Evolutionary conservation across 2,888 invertebrate species (phyloP), one percentile per base, ranked within the genome.

Genomic region (Trimorus sp.): DNA sequence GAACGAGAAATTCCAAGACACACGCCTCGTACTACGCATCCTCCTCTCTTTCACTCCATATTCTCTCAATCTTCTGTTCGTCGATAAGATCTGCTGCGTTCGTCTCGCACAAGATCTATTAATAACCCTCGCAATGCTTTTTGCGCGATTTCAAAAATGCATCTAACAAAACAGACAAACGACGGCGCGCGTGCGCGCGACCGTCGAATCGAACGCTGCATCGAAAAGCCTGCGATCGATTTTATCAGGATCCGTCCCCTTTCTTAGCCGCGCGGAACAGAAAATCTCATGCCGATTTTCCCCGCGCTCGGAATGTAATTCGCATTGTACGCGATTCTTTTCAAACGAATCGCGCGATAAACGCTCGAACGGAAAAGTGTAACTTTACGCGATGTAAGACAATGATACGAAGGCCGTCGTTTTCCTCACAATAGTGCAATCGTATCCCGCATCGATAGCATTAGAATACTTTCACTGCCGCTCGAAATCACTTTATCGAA

Each of bases 71-170:
- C 83, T 79, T 78, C 82, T 79, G 76, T 82, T 75, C 76, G 84
- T 77, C 84, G 86, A 86, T 86, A 85, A 83, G 79, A 87, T 85
- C 84, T 77, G 75, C 79, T 51, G 59, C 74, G 15, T 71, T 62
- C 80, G 71, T 76, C 78, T 73, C 76, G 81, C 70, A 14, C 79
- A 60, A 56, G 74, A 82, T 83, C 84, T 86, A 87, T 87, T 87
- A 87, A 86, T 86, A 87, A 76, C 66, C 5, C 37, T 42, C 65
- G 59, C 68, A 70, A 77, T 69, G 74, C 58, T 63, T 84, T 84
- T 83, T 83, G 59, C 73, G 68, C 78, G 79, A 68, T 58, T 73
- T 74, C 59, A 75, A 79, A 69, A 79, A 75, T 59, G 65, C 65
- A 70, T 26, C 51, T 38, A 51, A 40, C 56, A 62, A 58, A 62